phyloP scores from a whole-genome alignment of 2,113 vertebrate species.

The Bos taurus region ARS-UCD2.0 NC_037348.1:3475001-3475500 shows the following conservation, averaged over 20 bases:
- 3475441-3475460: neutral
- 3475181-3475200: neutral
- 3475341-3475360: neutral
- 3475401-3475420: neutral
- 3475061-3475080: neutral
- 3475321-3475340: neutral
- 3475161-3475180: neutral
- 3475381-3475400: neutral
- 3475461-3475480: neutral
- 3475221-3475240: neutral
- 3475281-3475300: neutral
- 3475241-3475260: neutral
- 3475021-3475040: neutral
- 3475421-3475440: neutral
- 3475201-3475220: neutral
- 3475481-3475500: neutral
- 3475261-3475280: neutral
- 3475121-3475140: neutral
- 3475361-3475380: neutral
- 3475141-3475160: neutral
- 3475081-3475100: neutral
- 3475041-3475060: neutral
- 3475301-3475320: neutral
- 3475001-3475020: neutral
- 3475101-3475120: neutral